A percentile compares a stretch with the other conserved stretches of the same genome.
Evolutionary conservation across 2,113 vertebrate genomes (phyloP).

Genomic region (Hippocampus guttulatus): DNA sequence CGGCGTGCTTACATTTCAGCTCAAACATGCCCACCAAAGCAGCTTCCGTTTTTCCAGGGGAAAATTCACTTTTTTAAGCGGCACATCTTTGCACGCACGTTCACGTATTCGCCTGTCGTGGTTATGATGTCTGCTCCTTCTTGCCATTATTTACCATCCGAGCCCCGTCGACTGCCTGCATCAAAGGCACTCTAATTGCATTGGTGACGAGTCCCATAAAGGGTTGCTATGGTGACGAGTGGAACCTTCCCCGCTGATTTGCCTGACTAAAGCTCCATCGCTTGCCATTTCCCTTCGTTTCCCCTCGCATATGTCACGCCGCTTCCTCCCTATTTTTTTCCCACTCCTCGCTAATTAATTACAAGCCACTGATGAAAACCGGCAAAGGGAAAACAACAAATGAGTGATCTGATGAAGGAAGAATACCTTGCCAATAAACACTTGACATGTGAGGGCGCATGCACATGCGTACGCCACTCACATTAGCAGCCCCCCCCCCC

Average conservation of each 20-base stretch:
- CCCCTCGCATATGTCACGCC: slow-evolving; percentile 43
- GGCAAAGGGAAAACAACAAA: slow-evolving; percentile 24
- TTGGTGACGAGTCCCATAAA: slow-evolving; percentile 71
- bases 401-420: slow-evolving; percentile 39
- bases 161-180: slow-evolving; percentile 59
- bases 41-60: no score
- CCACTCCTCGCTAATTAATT: slow-evolving; percentile 19
- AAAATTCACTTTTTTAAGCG: background rate
- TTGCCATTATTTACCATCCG: slow-evolving; percentile 59
- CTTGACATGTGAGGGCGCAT: slow-evolving; percentile 21
- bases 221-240: slow-evolving; percentile 75
- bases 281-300: slow-evolving; percentile 24
- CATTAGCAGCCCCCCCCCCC: background rate
- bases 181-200: slow-evolving; percentile 72
- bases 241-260: slow-evolving; percentile 53
- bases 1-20: no score
- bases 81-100: background rate
- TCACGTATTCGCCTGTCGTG: slow-evolving; percentile 43
- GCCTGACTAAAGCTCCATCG: slow-evolving; percentile 45
- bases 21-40: no score
- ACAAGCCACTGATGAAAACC: slow-evolving; percentile 20
- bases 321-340: slow-evolving; percentile 54
- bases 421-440: slow-evolving; percentile 40
- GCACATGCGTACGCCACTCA: background rate
- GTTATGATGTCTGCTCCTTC: slow-evolving; percentile 45